Percentiles rank a stretch among this genome's conserved stretches.
Evolutionary conservation across 2,888 invertebrate species (phyloP).

Genomic region (Alloscopus bannaensis): DNA sequence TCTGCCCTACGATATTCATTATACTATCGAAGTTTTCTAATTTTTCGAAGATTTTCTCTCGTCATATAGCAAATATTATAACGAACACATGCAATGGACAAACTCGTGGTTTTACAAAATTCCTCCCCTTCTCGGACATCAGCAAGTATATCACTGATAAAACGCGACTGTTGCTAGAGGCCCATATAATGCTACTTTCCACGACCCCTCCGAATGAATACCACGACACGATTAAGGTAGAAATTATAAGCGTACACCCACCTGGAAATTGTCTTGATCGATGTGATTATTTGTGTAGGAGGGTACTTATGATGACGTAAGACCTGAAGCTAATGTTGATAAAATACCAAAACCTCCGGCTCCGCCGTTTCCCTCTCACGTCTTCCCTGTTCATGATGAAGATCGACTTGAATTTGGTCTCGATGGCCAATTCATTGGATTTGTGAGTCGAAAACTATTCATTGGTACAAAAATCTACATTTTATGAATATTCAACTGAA

Average conservation of each 20-base stretch:
- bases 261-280: too few species aligned
- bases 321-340: not conserved
- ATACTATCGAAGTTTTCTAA: too few species aligned
- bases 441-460: not conserved
- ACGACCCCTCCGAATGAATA: not conserved
- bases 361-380: not conserved
- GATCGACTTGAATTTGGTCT: not conserved
- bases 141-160: not conserved
- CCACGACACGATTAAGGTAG: too few species aligned
- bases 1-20: not conserved
- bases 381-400: not conserved
- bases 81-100: too few species aligned
- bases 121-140: not conserved
- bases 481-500: too few species aligned
- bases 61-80: too few species aligned
- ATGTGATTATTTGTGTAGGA: too few species aligned
- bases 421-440: not conserved
- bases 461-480: not conserved
- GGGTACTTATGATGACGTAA: not conserved
- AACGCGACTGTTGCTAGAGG: not conserved
- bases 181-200: not conserved
- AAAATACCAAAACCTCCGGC: not conserved
- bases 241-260: too few species aligned
- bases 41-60: too few species aligned
- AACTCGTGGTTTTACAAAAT: constrained; percentile 17